phyloP scores from a whole-genome alignment of 2,113 vertebrate species.

The Coregonus clupeaformis region DNA sequence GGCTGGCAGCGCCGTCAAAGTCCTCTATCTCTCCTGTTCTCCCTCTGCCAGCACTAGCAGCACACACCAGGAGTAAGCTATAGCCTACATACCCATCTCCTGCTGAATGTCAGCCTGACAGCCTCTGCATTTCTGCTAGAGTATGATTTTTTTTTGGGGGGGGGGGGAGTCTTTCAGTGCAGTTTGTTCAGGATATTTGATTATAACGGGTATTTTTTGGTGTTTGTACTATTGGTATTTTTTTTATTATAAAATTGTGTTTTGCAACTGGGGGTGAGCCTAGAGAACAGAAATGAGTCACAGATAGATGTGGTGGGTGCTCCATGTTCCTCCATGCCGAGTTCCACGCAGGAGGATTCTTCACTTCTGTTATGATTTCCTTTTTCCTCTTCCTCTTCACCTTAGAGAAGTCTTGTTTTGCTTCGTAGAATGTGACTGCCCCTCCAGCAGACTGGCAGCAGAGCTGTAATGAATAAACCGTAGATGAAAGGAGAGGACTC shows the following conservation, averaged over 20 bases:
- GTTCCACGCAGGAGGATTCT: conserved; percentile 40
- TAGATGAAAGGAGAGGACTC: conserved; percentile 32
- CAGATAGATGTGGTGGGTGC: neutral
- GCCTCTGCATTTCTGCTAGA: neutral
- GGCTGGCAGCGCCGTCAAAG: conserved; percentile 78
- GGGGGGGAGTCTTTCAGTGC: neutral
- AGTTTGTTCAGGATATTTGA: conserved; percentile 63
- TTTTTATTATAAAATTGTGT: too few species aligned
- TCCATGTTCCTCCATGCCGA: too few species aligned
- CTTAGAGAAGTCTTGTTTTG: conserved; percentile 43
- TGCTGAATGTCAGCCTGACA: neutral
- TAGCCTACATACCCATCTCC: conserved; percentile 5
- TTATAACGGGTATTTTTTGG: too few species aligned
- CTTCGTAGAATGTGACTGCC: conserved; percentile 46
- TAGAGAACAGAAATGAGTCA: too few species aligned
- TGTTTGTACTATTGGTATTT: too few species aligned
- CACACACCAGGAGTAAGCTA: conserved; percentile 85
- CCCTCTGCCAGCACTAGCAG: conserved; percentile 45
- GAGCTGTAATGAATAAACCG: conserved; percentile 53
- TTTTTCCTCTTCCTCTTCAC: neutral
- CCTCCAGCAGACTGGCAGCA: conserved; percentile 17
- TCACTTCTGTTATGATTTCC: conserved; percentile 61
- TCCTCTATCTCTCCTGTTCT: conserved; percentile 85
- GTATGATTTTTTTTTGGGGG: too few species aligned
- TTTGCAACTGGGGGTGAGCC: too few species aligned